phyloP scores from a whole-genome alignment of 2,888 invertebrate genomes.

The Yponomeuta cagnagella region DNA sequence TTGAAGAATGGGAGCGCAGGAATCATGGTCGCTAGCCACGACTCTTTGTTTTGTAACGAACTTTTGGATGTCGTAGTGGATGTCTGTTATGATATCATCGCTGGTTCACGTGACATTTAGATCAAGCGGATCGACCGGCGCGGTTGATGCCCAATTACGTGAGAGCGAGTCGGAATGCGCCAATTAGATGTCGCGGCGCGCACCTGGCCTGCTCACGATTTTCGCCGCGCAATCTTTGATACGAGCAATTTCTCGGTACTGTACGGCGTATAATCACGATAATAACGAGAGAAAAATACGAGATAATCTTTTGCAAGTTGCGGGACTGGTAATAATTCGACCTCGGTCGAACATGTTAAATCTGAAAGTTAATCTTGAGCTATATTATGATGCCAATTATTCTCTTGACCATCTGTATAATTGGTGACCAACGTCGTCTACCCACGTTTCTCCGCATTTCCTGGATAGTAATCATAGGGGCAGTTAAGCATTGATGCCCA shows the following conservation, averaged over 20 bases:
- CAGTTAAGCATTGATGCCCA: background rate
- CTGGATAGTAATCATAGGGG: conserved; percentile 1
- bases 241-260: conserved; percentile 14
- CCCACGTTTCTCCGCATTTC: background rate
- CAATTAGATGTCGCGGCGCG: conserved; percentile 61
- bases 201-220: conserved; percentile 60
- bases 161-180: conserved; percentile 60
- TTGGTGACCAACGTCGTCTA: background rate
- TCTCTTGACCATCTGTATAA: background rate
- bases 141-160: conserved; percentile 66
- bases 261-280: background rate
- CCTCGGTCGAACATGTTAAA: background rate
- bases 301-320: background rate
- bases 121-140: conserved; percentile 53
- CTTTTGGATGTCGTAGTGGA: conserved; percentile 40
- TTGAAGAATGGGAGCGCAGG: conserved; percentile 62
- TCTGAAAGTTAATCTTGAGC: background rate
- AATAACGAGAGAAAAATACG: conserved; percentile 2
- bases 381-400: background rate
- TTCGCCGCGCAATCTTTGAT: conserved; percentile 49
- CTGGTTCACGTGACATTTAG: conserved; percentile 45
- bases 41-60: conserved; percentile 31
- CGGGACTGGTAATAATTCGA: background rate
- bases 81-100: conserved; percentile 9
- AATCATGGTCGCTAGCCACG: conserved; percentile 64